Percentiles rank a stretch among this genome's conserved stretches.
phyloP scores from a whole-genome alignment of 2,888 invertebrate genomes.

The Mantis religiosa region DNA sequence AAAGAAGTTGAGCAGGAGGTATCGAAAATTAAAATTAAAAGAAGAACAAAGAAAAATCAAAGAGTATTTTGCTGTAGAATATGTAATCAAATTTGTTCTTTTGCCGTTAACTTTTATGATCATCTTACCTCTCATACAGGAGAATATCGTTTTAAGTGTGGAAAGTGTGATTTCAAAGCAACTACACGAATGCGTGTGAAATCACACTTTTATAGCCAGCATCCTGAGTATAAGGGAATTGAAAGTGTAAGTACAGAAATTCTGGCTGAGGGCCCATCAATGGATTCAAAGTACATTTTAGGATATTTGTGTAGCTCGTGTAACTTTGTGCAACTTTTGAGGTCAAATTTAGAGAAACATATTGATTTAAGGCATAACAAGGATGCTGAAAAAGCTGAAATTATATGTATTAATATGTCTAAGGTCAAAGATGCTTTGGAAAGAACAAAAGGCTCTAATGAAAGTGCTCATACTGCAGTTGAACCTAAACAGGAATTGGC shows the following conservation, averaged over 20 bases:
- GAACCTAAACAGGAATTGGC: background rate
- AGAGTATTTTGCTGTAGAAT: conserved; percentile 23
- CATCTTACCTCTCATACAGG: conserved; percentile 75
- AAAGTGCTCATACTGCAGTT: background rate
- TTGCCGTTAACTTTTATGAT: conserved; percentile 54
- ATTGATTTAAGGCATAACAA: conserved; percentile 50
- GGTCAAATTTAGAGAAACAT: conserved; percentile 59
- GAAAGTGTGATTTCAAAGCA: conserved; percentile 48
- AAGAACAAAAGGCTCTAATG: background rate
- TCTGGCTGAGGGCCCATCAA: conserved; percentile 37
- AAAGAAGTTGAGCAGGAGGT: conserved; percentile 37
- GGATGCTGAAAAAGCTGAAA: conserved; percentile 49
- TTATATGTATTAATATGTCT: conserved; percentile 45
- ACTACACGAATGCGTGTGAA: conserved; percentile 26
- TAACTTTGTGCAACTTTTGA: conserved; percentile 65
- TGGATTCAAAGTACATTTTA: conserved; percentile 39
- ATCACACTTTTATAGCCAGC: conserved; percentile 27
- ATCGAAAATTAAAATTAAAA: background rate
- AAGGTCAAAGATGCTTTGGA: background rate
- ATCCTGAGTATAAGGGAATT: conserved; percentile 12
- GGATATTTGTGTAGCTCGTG: conserved; percentile 69
- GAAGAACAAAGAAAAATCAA: background rate
- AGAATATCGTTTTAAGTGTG: conserved; percentile 66
- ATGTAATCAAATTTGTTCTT: conserved; percentile 22
- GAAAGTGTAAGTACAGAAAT: conserved; percentile 25